Evolutionary conservation across 2,113 vertebrate species (phyloP), one percentile per base, ranked within the genome.

Genomic region (Cariama cristata): DNA sequence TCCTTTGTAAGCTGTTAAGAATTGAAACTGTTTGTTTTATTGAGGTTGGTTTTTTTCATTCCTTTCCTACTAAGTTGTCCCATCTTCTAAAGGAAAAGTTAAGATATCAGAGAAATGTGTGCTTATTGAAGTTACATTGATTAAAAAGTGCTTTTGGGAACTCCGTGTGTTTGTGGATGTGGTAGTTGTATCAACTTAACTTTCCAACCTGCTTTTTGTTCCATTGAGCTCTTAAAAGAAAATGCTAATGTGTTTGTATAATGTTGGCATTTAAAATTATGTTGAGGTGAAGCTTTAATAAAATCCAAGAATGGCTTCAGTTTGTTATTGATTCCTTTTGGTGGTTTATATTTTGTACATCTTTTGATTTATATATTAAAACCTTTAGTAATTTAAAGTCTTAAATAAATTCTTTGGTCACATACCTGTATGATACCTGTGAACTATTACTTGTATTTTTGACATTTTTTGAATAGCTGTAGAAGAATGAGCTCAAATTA

Each of bases 401-500:
- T 72, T 69, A 58, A 40, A 55, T 40, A 67, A 64, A 9, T 79
- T 85, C 18, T 66, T 45, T 45, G n/a, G 5, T 83, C 13, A 22
- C 0, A 1, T 87, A 44, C 0, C 0, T 16, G 5, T 63, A 5
- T 66, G 47, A 42, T 88, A 44, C 35, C 18, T 33, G 14, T 32
- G 28, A 81, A 50, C 16, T 59, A 9, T 27, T 77, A 11, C 35
- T 44, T 68, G 24, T 53, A 40, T 40, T 58, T 93, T 73, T 90
- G 75, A 35, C 4, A 5, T 86, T 64, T 72, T 35, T 84, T 76
- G 0, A 0, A 17, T 66, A 79, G 28, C 40, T 64, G 6, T 68
- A 28, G 63, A 87, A 68, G 30, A 88, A 30, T 44, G 42, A 82
- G 23, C 28, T 92, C 63, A 80, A 7, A 63, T 60, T 62, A 74